A percentile compares a stretch with the other conserved stretches of the same genome.
These are phyloP conservation scores for Venustoraphidia nigricollis DNA, from an alignment of 2,888 invertebrate species.

Conservation along the genomic window DNA sequence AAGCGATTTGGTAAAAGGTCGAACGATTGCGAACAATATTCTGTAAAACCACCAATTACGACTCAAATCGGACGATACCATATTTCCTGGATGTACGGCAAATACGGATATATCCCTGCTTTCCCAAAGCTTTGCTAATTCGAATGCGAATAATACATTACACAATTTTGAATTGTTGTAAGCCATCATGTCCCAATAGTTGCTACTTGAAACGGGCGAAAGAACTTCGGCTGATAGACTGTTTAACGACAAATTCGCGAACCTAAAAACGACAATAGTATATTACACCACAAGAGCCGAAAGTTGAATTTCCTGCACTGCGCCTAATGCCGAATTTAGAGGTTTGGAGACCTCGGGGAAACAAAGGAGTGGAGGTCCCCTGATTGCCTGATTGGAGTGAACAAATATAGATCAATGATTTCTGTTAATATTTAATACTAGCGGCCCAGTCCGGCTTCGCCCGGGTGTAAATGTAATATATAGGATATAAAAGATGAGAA, in stretches of 20 bases:
- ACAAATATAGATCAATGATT: too few species aligned
- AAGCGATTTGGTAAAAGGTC: conserved; percentile 90
- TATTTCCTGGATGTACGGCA: conserved; percentile 80
- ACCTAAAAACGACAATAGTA: conserved; percentile 24
- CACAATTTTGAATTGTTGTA: conserved; percentile 87
- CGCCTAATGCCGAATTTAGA: too few species aligned
- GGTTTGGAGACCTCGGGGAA: too few species aligned
- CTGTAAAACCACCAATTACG: conserved; percentile 77
- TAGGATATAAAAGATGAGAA: too few species aligned
- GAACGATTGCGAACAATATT: conserved; percentile 59
- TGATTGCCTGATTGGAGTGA: too few species aligned
- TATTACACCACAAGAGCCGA: too few species aligned
- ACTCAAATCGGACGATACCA: conserved; percentile 64
- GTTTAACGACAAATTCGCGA: conserved; percentile 31
- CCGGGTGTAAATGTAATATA: too few species aligned
- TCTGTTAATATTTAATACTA: too few species aligned
- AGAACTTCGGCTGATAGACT: conserved; percentile 42
- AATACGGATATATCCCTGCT: conserved; percentile 54
- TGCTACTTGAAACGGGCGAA: conserved; percentile 46
- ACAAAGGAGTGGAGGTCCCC: too few species aligned
- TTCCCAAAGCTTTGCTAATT: conserved; percentile 57
- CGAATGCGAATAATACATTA: conserved; percentile 69
- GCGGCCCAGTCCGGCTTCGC: too few species aligned
- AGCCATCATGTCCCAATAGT: conserved; percentile 69
- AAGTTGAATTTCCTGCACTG: too few species aligned